phyloP scores from a whole-genome alignment of 2,113 vertebrate genomes.

The Casuarius casuarius region DNA sequence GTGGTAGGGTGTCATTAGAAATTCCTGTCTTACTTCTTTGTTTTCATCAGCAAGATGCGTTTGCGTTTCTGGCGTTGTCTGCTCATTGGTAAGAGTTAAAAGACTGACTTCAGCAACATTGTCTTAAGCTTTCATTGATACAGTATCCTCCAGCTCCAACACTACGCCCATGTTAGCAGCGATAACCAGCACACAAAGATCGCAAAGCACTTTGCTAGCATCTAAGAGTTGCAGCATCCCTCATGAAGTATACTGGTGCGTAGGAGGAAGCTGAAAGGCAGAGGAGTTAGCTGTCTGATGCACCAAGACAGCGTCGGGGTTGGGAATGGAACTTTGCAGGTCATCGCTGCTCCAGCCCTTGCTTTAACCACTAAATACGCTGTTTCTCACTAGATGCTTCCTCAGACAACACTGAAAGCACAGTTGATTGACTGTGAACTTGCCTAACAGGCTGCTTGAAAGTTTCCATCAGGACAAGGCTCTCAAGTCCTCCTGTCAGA shows the following conservation, averaged over 20 bases:
- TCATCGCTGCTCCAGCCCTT: background rate
- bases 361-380: background rate
- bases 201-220: background rate
- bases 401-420: background rate
- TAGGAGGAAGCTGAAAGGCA: background rate
- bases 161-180: background rate
- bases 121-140: background rate
- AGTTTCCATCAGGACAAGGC: background rate
- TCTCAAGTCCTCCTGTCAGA: background rate
- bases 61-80: background rate
- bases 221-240: background rate
- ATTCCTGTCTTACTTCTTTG: rapidly evolving
- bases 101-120: background rate
- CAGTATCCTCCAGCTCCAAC: background rate
- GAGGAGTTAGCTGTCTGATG: background rate
- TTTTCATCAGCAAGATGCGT: background rate
- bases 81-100: background rate
- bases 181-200: background rate
- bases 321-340: background rate
- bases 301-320: background rate
- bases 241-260: rapidly evolving
- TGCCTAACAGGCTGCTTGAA: background rate
- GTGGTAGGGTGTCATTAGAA: background rate
- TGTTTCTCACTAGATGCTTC: background rate
- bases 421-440: background rate